phyloP scores from a whole-genome alignment of 1,140 invertebrate species.

The Euura lappo region DNA sequence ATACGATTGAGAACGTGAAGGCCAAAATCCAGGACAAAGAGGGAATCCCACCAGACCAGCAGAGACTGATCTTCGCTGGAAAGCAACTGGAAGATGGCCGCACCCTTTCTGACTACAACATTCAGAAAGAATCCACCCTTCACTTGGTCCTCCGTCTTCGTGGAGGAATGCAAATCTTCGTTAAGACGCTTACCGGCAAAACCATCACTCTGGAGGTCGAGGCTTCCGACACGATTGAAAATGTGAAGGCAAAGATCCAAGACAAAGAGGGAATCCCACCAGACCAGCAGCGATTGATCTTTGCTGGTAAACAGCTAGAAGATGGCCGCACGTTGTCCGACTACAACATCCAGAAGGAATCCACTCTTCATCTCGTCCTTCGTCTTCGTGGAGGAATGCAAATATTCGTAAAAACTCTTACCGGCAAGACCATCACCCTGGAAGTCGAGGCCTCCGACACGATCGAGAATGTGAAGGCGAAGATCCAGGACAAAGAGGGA shows the following conservation, averaged over 20 bases:
- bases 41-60: constrained; percentile 77
- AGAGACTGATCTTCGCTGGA: constrained; percentile 77
- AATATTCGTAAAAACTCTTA: constrained; percentile 78
- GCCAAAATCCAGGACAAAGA: constrained; percentile 78
- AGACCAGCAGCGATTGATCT: constrained; percentile 71
- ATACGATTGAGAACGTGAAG: constrained; percentile 82
- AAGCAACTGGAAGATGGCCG: too few relatives aligned
- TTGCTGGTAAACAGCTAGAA: constrained; percentile 73
- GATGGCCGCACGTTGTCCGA: constrained; percentile 66
- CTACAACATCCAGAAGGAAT: constrained; percentile 79
- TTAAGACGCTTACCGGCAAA: constrained; percentile 77
- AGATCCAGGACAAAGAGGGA: constrained; percentile 78
- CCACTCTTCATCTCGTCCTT: constrained; percentile 72
- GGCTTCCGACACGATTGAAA: constrained; percentile 76
- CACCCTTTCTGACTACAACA: too few relatives aligned
- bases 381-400: constrained; percentile 72
- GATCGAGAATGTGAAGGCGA: constrained; percentile 80
- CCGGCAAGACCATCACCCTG: constrained; percentile 78
- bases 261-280: constrained; percentile 72
- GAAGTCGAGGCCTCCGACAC: constrained; percentile 79
- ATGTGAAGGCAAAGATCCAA: constrained; percentile 77
- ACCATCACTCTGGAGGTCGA: constrained; percentile 75
- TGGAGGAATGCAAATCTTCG: too few relatives aligned
- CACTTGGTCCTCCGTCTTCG: too few relatives aligned
- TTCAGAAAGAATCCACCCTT: too few relatives aligned